A percentile compares a stretch with the other conserved stretches of the same genome.
Evolutionary conservation across 2,888 invertebrate species (phyloP).

Genomic region (Leucania comma): DNA sequence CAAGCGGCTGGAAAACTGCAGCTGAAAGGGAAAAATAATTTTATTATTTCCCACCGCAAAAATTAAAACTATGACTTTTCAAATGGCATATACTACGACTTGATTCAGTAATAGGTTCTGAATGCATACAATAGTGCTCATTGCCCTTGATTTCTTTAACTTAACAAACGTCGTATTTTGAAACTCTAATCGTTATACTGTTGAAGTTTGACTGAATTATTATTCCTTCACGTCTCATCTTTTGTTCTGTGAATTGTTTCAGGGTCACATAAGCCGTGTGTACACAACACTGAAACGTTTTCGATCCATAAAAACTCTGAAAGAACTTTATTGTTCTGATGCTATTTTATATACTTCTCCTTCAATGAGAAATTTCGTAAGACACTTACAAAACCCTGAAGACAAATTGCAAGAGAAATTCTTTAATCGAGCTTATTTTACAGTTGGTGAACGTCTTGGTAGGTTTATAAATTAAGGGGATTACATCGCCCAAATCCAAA

Average conservation of each 20-base stretch:
- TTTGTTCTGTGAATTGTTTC: constrained; percentile 41
- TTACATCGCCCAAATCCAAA: too few species aligned
- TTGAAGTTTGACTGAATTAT: not conserved
- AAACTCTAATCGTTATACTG: not conserved
- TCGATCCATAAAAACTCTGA: constrained; percentile 63
- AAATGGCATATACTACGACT: too few species aligned
- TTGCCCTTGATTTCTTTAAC: not conserved
- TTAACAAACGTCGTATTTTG: not conserved
- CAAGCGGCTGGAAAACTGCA: too few species aligned
- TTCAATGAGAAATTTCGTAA: constrained; percentile 64
- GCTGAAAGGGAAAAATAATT: too few species aligned
- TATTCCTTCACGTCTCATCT: not conserved
- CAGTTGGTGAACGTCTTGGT: constrained; percentile 45
- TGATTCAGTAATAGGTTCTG: too few species aligned
- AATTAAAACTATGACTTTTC: too few species aligned
- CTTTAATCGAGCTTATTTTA: constrained; percentile 36
- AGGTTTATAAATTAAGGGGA: constrained; percentile 25
- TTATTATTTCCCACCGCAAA: too few species aligned
- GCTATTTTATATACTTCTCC: constrained; percentile 66
- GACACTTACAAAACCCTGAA: constrained; percentile 42
- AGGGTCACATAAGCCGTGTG: constrained; percentile 76
- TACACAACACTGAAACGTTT: constrained; percentile 72
- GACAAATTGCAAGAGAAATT: constrained; percentile 53
- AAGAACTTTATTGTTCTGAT: constrained; percentile 63
- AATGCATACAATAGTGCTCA: too few species aligned